Percentiles rank a stretch among this genome's conserved stretches.
Conservation (phyloP, 2,797 vertebrate species). For the Catostomus latipinnis region DNA sequence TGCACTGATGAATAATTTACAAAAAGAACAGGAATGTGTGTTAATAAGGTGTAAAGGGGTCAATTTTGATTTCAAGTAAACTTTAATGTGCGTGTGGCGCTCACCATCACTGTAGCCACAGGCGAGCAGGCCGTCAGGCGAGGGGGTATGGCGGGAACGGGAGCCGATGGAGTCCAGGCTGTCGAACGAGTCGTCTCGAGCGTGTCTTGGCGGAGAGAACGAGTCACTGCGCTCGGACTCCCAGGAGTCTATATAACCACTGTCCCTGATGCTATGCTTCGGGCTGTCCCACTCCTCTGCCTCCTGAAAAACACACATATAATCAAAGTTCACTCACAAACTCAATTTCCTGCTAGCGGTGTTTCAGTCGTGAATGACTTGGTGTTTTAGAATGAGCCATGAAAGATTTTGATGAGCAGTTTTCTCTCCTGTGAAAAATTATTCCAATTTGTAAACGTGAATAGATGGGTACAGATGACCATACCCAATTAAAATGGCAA, state of each 20-base stretch:
- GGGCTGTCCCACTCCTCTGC: slow-evolving; percentile 90
- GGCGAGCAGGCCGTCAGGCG: slow-evolving; percentile 92
- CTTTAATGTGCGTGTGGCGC: slow-evolving; percentile 51
- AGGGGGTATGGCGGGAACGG: slow-evolving; percentile 93
- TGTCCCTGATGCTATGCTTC: slow-evolving; percentile 93
- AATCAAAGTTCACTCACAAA: slow-evolving; percentile 1
- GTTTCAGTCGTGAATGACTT: too few relatives aligned
- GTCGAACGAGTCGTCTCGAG: slow-evolving; percentile 97
- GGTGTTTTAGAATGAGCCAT: too few relatives aligned
- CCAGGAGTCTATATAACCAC: slow-evolving; percentile 98
- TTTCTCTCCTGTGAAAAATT: too few relatives aligned
- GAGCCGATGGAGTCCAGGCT: slow-evolving; percentile 98
- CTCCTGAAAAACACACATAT: slow-evolving; percentile 77
- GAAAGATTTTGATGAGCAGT: too few relatives aligned
- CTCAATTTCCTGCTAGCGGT: not conserved
- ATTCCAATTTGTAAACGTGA: too few relatives aligned
- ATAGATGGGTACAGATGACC: too few relatives aligned
- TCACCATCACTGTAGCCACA: slow-evolving; percentile 95
- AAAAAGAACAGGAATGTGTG: too few relatives aligned
- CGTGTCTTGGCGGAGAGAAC: slow-evolving; percentile 91
- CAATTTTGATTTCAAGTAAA: not conserved
- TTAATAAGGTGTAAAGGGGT: not conserved
- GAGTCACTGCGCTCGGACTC: slow-evolving; percentile 97
- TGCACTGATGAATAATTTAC: too few relatives aligned
- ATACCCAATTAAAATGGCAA: too few relatives aligned